phyloP scores from a whole-genome alignment of 1,140 invertebrate species.

The Lasioglossum albipes region DNA sequence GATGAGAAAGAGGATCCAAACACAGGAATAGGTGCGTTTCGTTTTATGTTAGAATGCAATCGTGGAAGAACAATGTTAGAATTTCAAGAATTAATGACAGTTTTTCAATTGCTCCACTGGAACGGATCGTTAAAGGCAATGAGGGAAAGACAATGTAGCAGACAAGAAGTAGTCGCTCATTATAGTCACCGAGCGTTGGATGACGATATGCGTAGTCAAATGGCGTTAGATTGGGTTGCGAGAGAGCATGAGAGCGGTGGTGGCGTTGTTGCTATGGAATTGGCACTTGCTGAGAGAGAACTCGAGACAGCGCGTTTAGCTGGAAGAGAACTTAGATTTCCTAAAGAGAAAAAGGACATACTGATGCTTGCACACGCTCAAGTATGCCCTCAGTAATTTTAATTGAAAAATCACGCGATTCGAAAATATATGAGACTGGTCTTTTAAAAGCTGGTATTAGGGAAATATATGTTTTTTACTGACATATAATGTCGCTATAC shows the following conservation, averaged over 20 bases:
- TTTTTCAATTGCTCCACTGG: slow-evolving; percentile 97
- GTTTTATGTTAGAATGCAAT: slow-evolving; percentile 96
- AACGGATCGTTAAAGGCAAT: slow-evolving; percentile 95
- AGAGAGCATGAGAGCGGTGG: slow-evolving; percentile 89
- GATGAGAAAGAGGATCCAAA: slow-evolving; percentile 90
- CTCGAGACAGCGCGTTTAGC: slow-evolving; percentile 93
- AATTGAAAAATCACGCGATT: neutral
- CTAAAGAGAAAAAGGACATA: slow-evolving; percentile 97
- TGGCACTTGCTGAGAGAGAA: slow-evolving; percentile 91
- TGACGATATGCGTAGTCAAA: slow-evolving; percentile 97
- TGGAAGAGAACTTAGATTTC: slow-evolving; percentile 94
- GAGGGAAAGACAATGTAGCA: slow-evolving; percentile 95
- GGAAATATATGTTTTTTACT: slow-evolving; percentile 24
- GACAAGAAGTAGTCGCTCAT: slow-evolving; percentile 96
- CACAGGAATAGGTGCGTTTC: slow-evolving; percentile 94
- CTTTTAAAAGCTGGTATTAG: slow-evolving; percentile 38
- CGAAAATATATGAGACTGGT: slow-evolving; percentile 43
- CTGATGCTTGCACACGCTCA: slow-evolving; percentile 92
- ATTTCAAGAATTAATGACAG: slow-evolving; percentile 98
- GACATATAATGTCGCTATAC: slow-evolving; percentile 23
- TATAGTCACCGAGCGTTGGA: slow-evolving; percentile 94
- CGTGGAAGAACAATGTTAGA: slow-evolving; percentile 96
- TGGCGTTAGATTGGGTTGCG: slow-evolving; percentile 97
- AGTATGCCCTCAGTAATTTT: slow-evolving; percentile 79
- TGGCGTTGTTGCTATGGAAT: slow-evolving; percentile 89